phyloP scores from a whole-genome alignment of 2,797 vertebrate genomes.

The Botia kubotai region DNA sequence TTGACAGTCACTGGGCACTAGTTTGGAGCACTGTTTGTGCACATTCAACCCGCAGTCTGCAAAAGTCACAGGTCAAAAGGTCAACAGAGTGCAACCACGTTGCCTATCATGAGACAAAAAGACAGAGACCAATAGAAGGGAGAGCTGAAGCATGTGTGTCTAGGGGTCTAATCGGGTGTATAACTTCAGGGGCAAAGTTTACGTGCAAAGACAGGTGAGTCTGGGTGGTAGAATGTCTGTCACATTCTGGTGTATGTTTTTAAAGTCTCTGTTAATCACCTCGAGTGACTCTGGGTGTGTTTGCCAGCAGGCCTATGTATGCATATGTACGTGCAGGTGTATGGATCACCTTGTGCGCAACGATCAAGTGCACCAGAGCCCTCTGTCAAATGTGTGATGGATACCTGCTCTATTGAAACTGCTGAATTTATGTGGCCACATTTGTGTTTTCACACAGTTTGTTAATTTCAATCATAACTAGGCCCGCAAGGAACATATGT shows the following conservation, averaged over 20 bases:
- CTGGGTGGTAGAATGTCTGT: conserved; percentile 6
- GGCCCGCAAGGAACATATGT: background rate
- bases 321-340: background rate
- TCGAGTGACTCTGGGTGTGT: conserved; percentile 24
- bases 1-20: conserved; percentile 96
- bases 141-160: conserved; percentile 22
- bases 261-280: background rate
- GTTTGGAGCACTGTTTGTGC: conserved; percentile 98
- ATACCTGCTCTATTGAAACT: background rate
- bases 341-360: background rate
- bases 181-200: background rate
- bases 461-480: background rate
- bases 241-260: background rate
- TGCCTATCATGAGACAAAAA: conserved; percentile 15
- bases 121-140: conserved; percentile 1
- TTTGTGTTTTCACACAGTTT: background rate
- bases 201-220: conserved; percentile 56
- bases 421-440: too few relatives aligned
- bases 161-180: background rate
- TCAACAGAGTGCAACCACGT: conserved; percentile 10
- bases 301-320: background rate
- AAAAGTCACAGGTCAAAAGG: conserved; percentile 46
- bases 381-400: background rate
- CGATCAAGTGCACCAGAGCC: background rate
- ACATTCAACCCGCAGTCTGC: conserved; percentile 96